phyloP scores from a whole-genome alignment of 2,888 invertebrate species.

The Orthosia incerta region DNA sequence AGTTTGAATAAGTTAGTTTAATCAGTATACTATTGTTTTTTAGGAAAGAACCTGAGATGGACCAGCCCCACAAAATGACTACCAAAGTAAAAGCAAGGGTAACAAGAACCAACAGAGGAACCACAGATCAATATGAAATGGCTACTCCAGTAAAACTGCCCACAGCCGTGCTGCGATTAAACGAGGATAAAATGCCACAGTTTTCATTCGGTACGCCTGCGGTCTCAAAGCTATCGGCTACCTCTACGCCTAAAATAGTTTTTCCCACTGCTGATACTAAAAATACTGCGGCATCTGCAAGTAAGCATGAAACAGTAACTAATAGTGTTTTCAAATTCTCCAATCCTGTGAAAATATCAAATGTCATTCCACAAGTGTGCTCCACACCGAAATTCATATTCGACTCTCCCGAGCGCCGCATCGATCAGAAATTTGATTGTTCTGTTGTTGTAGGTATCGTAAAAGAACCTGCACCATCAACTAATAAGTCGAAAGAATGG shows the following conservation, averaged over 20 bases:
- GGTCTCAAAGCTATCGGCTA: conserved; percentile 30
- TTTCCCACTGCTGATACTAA: conserved; percentile 34
- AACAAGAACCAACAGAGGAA: conserved; percentile 72
- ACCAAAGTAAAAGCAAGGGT: conserved; percentile 79
- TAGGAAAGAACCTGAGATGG: conserved; percentile 69
- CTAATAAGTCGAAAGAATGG: conserved; percentile 68
- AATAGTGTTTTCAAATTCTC: conserved; percentile 77
- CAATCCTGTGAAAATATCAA: conserved; percentile 74
- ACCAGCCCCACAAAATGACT: conserved; percentile 69
- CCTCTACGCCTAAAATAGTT: conserved; percentile 55
- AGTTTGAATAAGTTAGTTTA: conserved; percentile 10
- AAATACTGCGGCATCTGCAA: conserved; percentile 41
- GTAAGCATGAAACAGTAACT: conserved; percentile 65
- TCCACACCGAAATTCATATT: conserved; percentile 73
- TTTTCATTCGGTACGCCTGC: conserved; percentile 72
- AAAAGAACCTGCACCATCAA: conserved; percentile 56
- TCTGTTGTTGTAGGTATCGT: conserved; percentile 65
- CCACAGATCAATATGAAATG: conserved; percentile 58
- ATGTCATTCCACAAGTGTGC: conserved; percentile 59
- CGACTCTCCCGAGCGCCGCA: conserved; percentile 74
- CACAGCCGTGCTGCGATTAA: conserved; percentile 77
- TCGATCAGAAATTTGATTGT: conserved; percentile 65
- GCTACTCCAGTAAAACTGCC: conserved; percentile 75
- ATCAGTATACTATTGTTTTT: conserved; percentile 34
- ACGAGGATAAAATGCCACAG: conserved; percentile 80